These are phyloP conservation scores for Cliona cf. orientalis DNA, from an alignment of 37 sponge, comb jelly and placozoan species.

Conservation along the genomic window DNA sequence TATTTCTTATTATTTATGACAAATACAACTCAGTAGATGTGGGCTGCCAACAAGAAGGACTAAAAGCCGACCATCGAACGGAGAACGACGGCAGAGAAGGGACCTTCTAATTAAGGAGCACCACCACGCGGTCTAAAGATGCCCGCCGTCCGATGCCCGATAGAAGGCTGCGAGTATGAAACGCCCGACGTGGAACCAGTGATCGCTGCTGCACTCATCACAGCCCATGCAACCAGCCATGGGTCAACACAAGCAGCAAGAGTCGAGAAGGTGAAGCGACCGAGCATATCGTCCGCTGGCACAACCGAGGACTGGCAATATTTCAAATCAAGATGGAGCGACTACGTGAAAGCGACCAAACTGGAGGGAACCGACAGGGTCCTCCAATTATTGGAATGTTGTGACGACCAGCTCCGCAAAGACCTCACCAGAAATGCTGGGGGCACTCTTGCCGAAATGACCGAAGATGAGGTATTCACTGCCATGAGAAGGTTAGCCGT, in stretches of 20 bases:
- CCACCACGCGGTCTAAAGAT: constrained; percentile 25
- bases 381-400: constrained; percentile 27
- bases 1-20: no score
- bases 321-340: constrained; percentile 39
- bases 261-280: constrained; percentile 41
- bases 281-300: constrained; percentile 44
- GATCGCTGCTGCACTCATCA: constrained; percentile 52
- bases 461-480: constrained; percentile 27
- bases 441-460: constrained; percentile 35
- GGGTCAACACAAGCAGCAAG: constrained; percentile 8
- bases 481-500: constrained; percentile 31
- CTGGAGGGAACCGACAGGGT: constrained; percentile 37
- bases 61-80: no score
- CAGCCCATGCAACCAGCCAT: constrained; percentile 30
- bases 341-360: constrained; percentile 31
- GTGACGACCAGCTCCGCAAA: constrained; percentile 32
- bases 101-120: constrained; percentile 33
- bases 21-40: no score
- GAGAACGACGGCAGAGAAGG: background rate
- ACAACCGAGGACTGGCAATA: constrained; percentile 51
- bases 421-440: constrained; percentile 54
- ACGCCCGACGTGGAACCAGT: constrained; percentile 28
- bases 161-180: constrained; percentile 37
- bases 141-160: constrained; percentile 31
- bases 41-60: no score